Evolutionary conservation across 37 sponge, comb jelly and placozoan genomes (phyloP).

Genomic region (Chondrilla cf. caribensis): DNA sequence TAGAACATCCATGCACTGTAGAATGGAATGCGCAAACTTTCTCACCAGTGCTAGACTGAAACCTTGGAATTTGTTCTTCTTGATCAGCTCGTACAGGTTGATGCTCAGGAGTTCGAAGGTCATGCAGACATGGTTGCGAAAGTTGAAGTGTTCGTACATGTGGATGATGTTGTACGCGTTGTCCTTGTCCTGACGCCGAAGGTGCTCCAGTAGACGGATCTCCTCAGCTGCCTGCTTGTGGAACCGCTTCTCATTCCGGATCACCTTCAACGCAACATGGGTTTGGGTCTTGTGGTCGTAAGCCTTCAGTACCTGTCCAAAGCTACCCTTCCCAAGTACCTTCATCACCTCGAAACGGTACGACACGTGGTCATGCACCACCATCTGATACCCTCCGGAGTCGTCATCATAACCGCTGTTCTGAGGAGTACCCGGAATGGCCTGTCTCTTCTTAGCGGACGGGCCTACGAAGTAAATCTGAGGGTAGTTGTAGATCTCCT

Average conservation of each 20-base stretch:
- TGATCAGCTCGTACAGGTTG: conserved; percentile 98
- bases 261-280: conserved; percentile 93
- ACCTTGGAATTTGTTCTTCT: conserved; percentile 99
- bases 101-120: conserved; percentile 97
- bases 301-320: conserved; percentile 96
- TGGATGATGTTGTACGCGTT: conserved; percentile 92
- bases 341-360: conserved; percentile 97
- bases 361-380: conserved; percentile 88
- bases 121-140: conserved; percentile 95
- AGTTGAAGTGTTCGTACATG: conserved; percentile 87
- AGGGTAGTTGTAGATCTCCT: conserved; percentile 83
- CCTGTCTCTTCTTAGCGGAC: conserved; percentile 87
- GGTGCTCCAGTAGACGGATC: conserved; percentile 88
- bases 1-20: conserved; percentile 88
- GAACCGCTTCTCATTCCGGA: conserved; percentile 96
- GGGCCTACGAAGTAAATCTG: conserved; percentile 95
- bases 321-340: conserved; percentile 95
- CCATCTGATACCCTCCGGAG: conserved; percentile 75
- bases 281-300: conserved; percentile 94
- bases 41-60: conserved; percentile 93
- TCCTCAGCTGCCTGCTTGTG: conserved; percentile 95
- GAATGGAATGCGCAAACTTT: conserved; percentile 97
- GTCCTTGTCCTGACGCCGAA: conserved; percentile 90
- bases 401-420: conserved; percentile 97
- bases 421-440: conserved; percentile 73